Conservation (phyloP, 2,113 vertebrate species). For the Melanerpes aurifrons region DNA sequence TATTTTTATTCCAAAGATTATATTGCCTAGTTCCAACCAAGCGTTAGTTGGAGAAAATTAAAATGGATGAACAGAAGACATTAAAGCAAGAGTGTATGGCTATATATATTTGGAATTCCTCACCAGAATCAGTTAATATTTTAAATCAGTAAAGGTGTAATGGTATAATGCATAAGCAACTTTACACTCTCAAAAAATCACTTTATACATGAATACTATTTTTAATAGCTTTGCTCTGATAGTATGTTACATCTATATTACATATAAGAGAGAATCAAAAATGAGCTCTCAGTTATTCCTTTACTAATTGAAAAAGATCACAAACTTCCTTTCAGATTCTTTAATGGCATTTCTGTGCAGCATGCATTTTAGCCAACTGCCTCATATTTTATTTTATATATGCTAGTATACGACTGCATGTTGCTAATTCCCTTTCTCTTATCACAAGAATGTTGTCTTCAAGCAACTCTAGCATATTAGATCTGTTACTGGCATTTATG, state of each 20-base stretch:
- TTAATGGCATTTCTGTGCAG: not conserved
- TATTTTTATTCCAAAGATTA: not conserved
- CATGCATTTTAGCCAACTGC: not conserved
- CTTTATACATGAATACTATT: not conserved
- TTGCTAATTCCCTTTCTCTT: slow-evolving; percentile 53
- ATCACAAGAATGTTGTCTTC: slow-evolving; percentile 46
- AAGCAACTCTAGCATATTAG: slow-evolving; percentile 45
- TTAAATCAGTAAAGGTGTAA: not conserved
- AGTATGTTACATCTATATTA: not conserved
- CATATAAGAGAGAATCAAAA: not conserved
- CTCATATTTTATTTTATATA: slow-evolving; percentile 1
- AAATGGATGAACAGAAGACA: not conserved
- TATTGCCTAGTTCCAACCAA: not conserved
- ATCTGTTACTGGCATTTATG: slow-evolving; percentile 27
- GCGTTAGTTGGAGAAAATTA: not conserved
- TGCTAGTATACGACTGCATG: slow-evolving; percentile 16
- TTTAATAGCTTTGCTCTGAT: not conserved
- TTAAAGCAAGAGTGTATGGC: not conserved
- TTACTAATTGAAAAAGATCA: not conserved
- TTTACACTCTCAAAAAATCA: not conserved
- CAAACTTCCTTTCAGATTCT: not conserved
- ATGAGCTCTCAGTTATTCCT: not conserved
- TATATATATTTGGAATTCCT: not conserved
- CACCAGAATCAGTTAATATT: rapidly evolving
- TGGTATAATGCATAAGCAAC: not conserved